Evolutionary conservation across 2,113 vertebrate species (phyloP), one percentile per base, ranked within the genome.

Genomic region (Perca fluviatilis): DNA sequence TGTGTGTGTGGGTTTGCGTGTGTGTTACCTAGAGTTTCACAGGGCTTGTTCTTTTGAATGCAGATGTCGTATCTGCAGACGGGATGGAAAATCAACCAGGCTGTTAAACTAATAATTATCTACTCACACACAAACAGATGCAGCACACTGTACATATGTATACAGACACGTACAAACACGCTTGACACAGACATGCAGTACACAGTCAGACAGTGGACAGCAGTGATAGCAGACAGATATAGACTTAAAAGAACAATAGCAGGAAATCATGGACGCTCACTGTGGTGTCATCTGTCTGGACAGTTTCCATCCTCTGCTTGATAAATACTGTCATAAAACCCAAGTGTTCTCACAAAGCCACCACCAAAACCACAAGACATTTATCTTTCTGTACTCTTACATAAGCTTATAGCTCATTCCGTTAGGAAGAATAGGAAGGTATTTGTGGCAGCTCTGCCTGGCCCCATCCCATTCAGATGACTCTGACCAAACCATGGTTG

Each of bases 41-140:
- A 99, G 0, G 98, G 98, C 79, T 99, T 99, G 91, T 99, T 99
- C 96, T 99, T 99, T 93, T 99, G 99, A 94, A 99, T 99, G 95
- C 98, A 99, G 82, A 99, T 99, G 95, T 99, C 98, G 0, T 99
- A 99, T 91, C 98, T 99, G 94, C 27, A 73, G 84, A 77, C 18
- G 60, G 53, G 74, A 90, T 80, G 21, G 8, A 63, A 73, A 70
- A 78, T 30, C 46, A 69, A 73, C 13, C 36, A 36, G 16, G 3
- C 3, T 14, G 33, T 63, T 74, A 62, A 63, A 67, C 36, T 12
- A 25, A 73, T n/a, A 18, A 57, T 36, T 43, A 14, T 5, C 30
- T 3, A 9, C 27, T 66, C 43, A 67, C 23, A 65, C 46, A 63
- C 23, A 74, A 36, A 77, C 61, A 53, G 33, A 65, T 40, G 47